Base-by-base conservation (phyloP, 2,888 invertebrate genomes). In the Amiota communis region DNA sequence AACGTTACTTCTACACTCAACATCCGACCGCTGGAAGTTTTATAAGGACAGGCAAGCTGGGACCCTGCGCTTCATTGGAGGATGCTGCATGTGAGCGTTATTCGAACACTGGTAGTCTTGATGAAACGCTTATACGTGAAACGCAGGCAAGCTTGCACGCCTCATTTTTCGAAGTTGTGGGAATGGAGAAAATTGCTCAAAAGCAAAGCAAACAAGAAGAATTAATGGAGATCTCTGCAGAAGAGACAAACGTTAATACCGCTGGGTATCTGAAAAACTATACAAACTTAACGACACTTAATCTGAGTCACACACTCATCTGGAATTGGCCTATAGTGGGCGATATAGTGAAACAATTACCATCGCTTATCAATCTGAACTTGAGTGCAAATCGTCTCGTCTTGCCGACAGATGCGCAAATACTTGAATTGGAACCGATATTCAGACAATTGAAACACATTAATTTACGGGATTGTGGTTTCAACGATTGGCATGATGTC, bases 21-120 rank as follows among this genome's bases (percentile, higher is more conserved):
- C 91, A 93, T 87, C 93, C 94, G n/a, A 95, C 92, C 2, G 94
- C 97, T 59, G 98, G 97, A 0, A 97, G 98, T 8, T 97, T 98
- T 88, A 92, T 98, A 77, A 93, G 97, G 56, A 94, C 94, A 0
- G 94, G 93, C 79, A 97, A 97, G 90, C 93, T 95, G 8, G 91
- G 93, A 72, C 92, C 93, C 63, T 95, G 94, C 70, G 92, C 92
- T 81, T 93, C 93, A 12, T 93, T 95, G 78, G 92, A 95, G 76
- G 92, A 93, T 75, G 96, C 98, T 46, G 93, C 98, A 23, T 90
- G 91, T 76, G 91, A 92, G 70, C 92, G 94, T 56, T 96, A 96
- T 80, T 84, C 85, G 71, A 79, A 84, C 11, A 78, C 84, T 0
- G 83, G 91, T 74, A 91, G 93, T 87, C 80, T 93, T 87, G 89